These are phyloP conservation scores for Phalacrocorax aristotelis DNA, from an alignment of 2,113 vertebrate species.

Conservation along the genomic window DNA sequence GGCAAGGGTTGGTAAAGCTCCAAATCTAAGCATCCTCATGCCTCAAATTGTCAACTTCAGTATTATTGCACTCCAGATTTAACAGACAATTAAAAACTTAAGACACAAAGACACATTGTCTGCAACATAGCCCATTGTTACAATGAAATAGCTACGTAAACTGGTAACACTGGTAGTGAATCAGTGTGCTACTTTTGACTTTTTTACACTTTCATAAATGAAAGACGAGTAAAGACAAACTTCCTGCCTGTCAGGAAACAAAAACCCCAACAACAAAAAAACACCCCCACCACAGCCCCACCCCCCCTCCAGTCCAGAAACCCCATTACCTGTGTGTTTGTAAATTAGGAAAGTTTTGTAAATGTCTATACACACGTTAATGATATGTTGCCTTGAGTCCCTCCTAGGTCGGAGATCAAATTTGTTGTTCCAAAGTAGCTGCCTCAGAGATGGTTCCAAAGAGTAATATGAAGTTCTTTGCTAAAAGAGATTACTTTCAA, in stretches of 20 bases:
- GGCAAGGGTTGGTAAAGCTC: not conserved
- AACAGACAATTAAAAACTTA: not conserved
- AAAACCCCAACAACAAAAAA: not conserved
- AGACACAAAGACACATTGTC: not conserved
- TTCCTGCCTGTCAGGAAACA: not conserved
- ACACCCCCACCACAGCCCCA: not conserved
- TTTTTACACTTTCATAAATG: not conserved
- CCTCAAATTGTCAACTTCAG: not conserved
- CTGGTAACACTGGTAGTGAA: not conserved
- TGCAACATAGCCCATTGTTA: not conserved
- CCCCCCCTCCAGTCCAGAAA: not conserved
- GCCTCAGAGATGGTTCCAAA: not conserved
- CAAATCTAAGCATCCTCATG: not conserved
- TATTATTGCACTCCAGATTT: not conserved
- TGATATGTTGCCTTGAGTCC: not conserved
- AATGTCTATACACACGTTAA: not conserved
- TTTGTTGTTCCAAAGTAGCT: not conserved
- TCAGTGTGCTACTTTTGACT: not conserved
- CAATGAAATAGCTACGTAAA: not conserved
- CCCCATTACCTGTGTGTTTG: not conserved
- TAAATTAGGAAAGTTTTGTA: not conserved
- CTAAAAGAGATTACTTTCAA: not conserved
- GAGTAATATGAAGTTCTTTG: not conserved
- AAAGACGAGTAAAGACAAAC: not conserved
- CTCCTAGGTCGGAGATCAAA: not conserved